Conservation (phyloP, 1,140 invertebrate genomes). For the Brachionus koreanus region DNA sequence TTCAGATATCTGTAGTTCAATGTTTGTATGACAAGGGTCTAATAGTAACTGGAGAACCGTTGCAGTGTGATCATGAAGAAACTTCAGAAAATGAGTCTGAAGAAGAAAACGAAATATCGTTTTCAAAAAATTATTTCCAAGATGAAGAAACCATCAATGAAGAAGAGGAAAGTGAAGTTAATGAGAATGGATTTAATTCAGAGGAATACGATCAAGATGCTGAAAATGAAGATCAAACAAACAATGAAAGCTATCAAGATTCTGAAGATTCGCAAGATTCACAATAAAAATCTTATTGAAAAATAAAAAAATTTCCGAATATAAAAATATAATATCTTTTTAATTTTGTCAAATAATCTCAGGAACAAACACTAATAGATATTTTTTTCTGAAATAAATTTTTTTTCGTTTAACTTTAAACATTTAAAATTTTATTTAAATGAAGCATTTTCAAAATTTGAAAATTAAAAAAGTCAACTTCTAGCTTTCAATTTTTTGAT, state of each 20-base stretch:
- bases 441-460: background rate
- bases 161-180: background rate
- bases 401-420: background rate
- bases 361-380: background rate
- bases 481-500: background rate
- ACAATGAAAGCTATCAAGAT: background rate
- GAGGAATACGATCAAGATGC: background rate
- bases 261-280: background rate
- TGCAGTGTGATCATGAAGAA: constrained; percentile 50
- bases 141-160: constrained; percentile 48
- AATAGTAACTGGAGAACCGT: constrained; percentile 64
- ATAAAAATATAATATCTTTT: background rate
- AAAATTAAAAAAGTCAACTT: background rate
- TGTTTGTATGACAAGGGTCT: constrained; percentile 71
- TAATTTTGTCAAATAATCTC: background rate
- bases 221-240: background rate
- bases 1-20: constrained; percentile 63
- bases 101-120: constrained; percentile 14
- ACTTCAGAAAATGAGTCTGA: background rate
- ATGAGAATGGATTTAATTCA: constrained; percentile 40
- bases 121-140: constrained; percentile 30
- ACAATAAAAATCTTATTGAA: background rate
- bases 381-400: background rate
- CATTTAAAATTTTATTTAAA: background rate
- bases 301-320: background rate